A percentile compares a stretch with the other conserved stretches of the same genome.
Conservation (phyloP, 2,113 vertebrate species). For the Protobothrops mucrosquamatus region DNA sequence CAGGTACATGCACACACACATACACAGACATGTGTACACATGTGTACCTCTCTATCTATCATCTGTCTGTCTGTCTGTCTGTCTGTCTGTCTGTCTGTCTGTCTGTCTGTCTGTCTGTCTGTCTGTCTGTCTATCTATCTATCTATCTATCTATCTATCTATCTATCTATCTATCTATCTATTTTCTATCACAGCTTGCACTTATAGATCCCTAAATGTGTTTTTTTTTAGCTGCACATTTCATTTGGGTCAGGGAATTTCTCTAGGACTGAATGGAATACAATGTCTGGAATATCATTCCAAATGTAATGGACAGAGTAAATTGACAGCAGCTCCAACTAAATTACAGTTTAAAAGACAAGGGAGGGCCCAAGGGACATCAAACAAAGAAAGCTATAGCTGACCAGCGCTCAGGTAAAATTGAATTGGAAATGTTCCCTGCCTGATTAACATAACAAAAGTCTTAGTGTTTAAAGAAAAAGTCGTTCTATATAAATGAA, state of each 20-base stretch:
- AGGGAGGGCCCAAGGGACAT: conserved; percentile 83
- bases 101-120: background rate
- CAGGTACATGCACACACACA: no score
- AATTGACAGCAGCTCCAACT: conserved; percentile 83
- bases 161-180: conserved; percentile 1
- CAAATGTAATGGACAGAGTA: conserved; percentile 82
- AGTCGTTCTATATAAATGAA: conserved; percentile 90
- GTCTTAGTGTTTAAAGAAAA: conserved; percentile 87
- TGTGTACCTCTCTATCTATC: background rate
- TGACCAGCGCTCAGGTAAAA: conserved; percentile 98
- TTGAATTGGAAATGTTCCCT: conserved; percentile 98
- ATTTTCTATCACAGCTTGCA: conserved; percentile 27
- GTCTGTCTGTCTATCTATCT: no score
- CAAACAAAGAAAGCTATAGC: conserved; percentile 88
- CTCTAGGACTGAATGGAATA: conserved; percentile 65
- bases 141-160: background rate
- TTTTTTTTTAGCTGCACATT: conserved; percentile 41
- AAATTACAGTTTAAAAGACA: conserved; percentile 93
- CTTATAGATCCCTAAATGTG: conserved; percentile 46
- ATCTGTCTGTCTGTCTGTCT: no score
- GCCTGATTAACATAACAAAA: conserved; percentile 98
- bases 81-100: background rate
- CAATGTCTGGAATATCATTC: conserved; percentile 76
- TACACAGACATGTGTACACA: background rate
- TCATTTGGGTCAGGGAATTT: conserved; percentile 57